Evolutionary conservation across 2,888 invertebrate species (phyloP).

Genomic region (Spilosoma lubricipeda): DNA sequence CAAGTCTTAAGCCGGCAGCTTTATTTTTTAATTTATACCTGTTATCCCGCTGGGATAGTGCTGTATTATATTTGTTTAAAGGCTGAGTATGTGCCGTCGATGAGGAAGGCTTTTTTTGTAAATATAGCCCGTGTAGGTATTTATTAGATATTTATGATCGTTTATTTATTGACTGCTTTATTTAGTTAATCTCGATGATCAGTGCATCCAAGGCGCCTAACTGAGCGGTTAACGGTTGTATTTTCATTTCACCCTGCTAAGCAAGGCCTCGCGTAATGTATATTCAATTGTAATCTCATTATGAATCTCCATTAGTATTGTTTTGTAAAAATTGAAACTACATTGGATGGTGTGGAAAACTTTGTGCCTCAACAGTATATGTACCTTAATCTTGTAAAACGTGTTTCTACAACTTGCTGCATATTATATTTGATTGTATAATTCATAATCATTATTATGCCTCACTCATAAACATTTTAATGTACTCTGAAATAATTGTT

Average conservation of each 20-base stretch:
- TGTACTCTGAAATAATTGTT: constrained; percentile 39
- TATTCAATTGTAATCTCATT: constrained; percentile 82
- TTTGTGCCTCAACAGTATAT: constrained; percentile 60
- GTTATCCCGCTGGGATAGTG: constrained; percentile 84
- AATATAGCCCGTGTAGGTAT: constrained; percentile 86
- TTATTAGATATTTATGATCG: constrained; percentile 87
- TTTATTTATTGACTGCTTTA: constrained; percentile 87
- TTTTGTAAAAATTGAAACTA: constrained; percentile 78
- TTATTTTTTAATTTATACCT: constrained; percentile 85
- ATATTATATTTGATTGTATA: constrained; percentile 42
- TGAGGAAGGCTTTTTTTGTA: constrained; percentile 83
- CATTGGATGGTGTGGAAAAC: constrained; percentile 82
- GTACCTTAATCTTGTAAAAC: constrained; percentile 27
- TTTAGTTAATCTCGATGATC: constrained; percentile 80
- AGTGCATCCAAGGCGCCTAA: constrained; percentile 74
- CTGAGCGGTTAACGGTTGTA: constrained; percentile 80
- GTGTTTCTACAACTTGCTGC: constrained; percentile 23
- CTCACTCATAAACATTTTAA: constrained; percentile 31
- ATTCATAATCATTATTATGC: constrained; percentile 33
- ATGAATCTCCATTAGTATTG: constrained; percentile 80
- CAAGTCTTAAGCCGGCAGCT: constrained; percentile 84
- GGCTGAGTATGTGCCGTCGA: constrained; percentile 80
- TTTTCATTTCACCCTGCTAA: constrained; percentile 82
- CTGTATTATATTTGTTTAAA: constrained; percentile 85
- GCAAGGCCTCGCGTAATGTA: constrained; percentile 80